Evolutionary conservation across 1,140 invertebrate species (phyloP).

Genomic region (Nephila pilipes): DNA sequence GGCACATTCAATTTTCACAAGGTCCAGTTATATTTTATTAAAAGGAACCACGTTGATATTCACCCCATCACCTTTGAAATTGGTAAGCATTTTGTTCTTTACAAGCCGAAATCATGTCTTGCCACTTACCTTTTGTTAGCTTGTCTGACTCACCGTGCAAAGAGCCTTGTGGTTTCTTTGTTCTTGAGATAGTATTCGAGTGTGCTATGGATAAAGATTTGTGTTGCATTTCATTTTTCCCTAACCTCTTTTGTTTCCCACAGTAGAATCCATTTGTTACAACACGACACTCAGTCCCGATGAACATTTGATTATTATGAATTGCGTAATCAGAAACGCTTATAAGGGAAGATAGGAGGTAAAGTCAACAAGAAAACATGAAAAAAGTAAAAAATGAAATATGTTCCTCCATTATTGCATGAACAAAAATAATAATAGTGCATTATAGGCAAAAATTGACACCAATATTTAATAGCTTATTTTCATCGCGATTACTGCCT

Average conservation of each 20-base stretch:
- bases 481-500: no score
- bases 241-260: not conserved
- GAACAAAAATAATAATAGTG: no score
- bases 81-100: slow-evolving; percentile 15
- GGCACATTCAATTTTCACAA: not conserved
- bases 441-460: no score
- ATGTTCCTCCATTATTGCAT: no score
- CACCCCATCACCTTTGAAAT: not conserved
- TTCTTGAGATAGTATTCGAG: not conserved
- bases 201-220: not conserved
- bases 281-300: no score
- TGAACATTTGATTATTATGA: no score
- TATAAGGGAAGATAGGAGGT: no score
- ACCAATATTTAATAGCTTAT: no score
- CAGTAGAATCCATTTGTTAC: not conserved
- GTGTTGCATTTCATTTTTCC: not conserved
- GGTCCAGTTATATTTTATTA: not conserved
- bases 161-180: slow-evolving; percentile 4
- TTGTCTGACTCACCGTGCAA: not conserved
- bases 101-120: slow-evolving; percentile 11
- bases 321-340: no score
- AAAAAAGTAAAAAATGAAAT: no score
- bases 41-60: not conserved
- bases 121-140: not conserved
- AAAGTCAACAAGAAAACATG: no score